A percentile compares a stretch with the other conserved stretches of the same genome.
phyloP scores from a whole-genome alignment of 2,113 vertebrate species.

The Oreochromis tanganicae region DNA sequence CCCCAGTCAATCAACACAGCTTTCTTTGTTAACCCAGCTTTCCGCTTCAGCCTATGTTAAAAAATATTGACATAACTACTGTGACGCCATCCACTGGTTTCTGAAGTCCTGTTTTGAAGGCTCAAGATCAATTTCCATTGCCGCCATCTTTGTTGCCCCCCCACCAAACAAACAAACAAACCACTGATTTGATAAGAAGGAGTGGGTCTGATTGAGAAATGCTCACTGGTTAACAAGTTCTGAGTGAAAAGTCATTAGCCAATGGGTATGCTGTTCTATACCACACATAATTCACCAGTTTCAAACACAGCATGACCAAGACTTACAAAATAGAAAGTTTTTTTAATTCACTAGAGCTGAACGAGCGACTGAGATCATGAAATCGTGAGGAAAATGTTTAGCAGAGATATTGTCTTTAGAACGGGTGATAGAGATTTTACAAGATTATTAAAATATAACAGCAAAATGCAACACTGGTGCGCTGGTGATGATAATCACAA shows the following conservation, averaged over 20 bases:
- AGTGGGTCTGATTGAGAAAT: not conserved
- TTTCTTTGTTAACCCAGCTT: not conserved
- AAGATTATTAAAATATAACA: not conserved
- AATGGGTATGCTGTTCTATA: not conserved
- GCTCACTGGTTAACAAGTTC: not conserved
- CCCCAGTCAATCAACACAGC: not conserved
- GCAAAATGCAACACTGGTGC: not conserved
- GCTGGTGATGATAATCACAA: not conserved
- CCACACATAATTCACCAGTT: not conserved
- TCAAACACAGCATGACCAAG: not conserved
- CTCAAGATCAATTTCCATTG: not conserved
- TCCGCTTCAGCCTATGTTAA: not conserved
- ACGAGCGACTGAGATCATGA: not conserved
- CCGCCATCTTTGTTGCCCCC: no score
- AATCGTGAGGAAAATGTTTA: not conserved
- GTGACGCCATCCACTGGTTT: not conserved
- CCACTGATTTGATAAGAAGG: no score
- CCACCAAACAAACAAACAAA: no score
- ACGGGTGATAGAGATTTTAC: fast-evolving
- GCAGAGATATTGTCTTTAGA: not conserved
- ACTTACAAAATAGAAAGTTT: fast-evolving
- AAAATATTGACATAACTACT: not conserved
- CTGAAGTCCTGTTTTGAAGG: not conserved
- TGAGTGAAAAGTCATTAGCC: not conserved
- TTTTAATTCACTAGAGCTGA: fast-evolving